Evolutionary conservation across 92 coral and sea anemone genomes (phyloP).

Genomic region (Siderastrea siderea): DNA sequence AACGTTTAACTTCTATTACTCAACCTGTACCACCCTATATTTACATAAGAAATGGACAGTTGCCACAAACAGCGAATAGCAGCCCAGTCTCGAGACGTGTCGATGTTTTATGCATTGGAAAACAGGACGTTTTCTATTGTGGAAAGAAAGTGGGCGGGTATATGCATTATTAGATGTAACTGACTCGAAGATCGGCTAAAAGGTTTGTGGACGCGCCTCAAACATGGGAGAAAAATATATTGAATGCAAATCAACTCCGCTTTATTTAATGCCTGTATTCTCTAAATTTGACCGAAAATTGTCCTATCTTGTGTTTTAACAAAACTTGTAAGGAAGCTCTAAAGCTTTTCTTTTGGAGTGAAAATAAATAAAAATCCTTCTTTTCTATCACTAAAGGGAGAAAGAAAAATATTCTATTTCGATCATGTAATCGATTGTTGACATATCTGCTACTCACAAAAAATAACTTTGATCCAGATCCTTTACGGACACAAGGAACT

Average conservation of each 20-base stretch:
- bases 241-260: neutral
- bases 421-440: no score
- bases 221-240: neutral
- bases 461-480: no score
- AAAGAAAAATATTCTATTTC: no score
- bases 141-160: conserved; percentile 5
- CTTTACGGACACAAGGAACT: no score
- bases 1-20: conserved; percentile 13
- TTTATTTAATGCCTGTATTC: no score
- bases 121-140: conserved; percentile 4
- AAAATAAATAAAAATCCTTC: no score
- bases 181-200: neutral
- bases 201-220: neutral
- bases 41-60: conserved; percentile 54
- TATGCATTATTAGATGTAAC: neutral
- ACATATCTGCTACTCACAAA: no score
- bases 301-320: no score
- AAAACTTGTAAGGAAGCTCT: no score
- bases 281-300: no score
- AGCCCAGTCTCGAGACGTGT: neutral
- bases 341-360: no score
- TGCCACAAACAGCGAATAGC: conserved; percentile 30
- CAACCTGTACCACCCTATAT: conserved; percentile 27
- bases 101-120: conserved; percentile 35
- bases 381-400: no score